A percentile compares a stretch with the other conserved stretches of the same genome.
phyloP scores from a whole-genome alignment of 2,113 vertebrate genomes.

The Platycercus adscitus region DNA sequence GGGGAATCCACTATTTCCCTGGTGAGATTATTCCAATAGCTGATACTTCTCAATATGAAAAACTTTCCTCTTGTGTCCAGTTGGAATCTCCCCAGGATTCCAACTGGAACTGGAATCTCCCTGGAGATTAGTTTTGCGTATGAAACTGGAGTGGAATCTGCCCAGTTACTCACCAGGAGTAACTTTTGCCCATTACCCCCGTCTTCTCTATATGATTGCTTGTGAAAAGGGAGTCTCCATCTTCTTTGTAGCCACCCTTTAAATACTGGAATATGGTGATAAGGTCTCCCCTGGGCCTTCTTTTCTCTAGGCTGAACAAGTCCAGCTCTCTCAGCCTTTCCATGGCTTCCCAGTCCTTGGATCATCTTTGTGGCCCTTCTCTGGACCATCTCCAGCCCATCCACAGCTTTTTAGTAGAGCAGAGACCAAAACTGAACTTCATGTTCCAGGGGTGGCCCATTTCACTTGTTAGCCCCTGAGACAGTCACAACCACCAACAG shows the following conservation, averaged over 20 bases:
- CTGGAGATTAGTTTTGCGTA: neutral
- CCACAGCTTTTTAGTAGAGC: neutral
- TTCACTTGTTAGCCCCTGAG: neutral
- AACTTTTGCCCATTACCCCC: neutral
- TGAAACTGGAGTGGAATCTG: neutral
- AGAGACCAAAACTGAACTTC: neutral
- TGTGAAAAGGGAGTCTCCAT: neutral
- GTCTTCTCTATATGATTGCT: neutral
- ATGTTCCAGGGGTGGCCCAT: neutral
- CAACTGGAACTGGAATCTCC: neutral
- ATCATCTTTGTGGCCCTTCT: neutral
- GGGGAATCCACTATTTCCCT: neutral
- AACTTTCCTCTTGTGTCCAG: neutral
- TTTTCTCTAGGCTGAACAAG: neutral
- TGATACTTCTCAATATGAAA: neutral
- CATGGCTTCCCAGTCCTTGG: neutral
- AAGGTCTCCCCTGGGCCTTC: neutral
- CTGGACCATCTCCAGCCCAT: neutral
- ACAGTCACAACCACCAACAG: neutral
- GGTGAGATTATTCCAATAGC: neutral
- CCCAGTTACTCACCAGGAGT: neutral
- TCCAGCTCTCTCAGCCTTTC: neutral
- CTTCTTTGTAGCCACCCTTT: neutral
- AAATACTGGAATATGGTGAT: neutral
- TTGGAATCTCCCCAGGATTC: neutral